These are phyloP conservation scores for Cyrtorhinus lividipennis DNA, from an alignment of 1,140 invertebrate species.

Conservation along the genomic window DNA sequence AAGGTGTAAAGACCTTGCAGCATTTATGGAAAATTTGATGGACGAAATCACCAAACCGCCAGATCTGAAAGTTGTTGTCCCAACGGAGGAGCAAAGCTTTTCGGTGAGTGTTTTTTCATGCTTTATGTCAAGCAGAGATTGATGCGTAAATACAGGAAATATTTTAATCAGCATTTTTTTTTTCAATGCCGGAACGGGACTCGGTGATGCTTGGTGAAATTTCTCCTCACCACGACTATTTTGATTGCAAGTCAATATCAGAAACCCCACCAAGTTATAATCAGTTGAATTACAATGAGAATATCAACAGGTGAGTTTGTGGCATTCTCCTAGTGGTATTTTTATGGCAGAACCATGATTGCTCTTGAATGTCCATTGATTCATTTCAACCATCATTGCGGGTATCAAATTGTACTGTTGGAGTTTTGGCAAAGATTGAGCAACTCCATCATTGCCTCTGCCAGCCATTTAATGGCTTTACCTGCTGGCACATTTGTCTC, in stretches of 20 bases:
- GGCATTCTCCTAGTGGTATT: too few relatives aligned
- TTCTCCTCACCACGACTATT: slow-evolving; percentile 67
- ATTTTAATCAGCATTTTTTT: slow-evolving; percentile 6
- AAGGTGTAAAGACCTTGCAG: slow-evolving; percentile 52
- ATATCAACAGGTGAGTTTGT: slow-evolving; percentile 42
- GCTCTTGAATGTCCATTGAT: too few relatives aligned
- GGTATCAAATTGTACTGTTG: too few relatives aligned
- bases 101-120: slow-evolving; percentile 39
- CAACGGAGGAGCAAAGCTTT: slow-evolving; percentile 33
- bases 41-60: slow-evolving; percentile 39
- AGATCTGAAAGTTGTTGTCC: slow-evolving; percentile 24
- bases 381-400: too few relatives aligned
- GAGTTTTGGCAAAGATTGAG: too few relatives aligned
- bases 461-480: too few relatives aligned
- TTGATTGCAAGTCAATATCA: slow-evolving; percentile 63
- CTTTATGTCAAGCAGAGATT: slow-evolving; percentile 16
- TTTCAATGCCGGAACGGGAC: slow-evolving; percentile 49
- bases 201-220: slow-evolving; percentile 73
- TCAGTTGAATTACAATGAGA: slow-evolving; percentile 76
- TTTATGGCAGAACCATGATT: too few relatives aligned
- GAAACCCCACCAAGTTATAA: slow-evolving; percentile 72
- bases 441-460: too few relatives aligned
- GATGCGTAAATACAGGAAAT: too few relatives aligned
- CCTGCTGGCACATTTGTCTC: too few relatives aligned
- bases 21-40: slow-evolving; percentile 58